These are phyloP conservation scores for Mythimna vitellina DNA, from an alignment of 2,888 invertebrate genomes.

Conservation along the genomic window DNA sequence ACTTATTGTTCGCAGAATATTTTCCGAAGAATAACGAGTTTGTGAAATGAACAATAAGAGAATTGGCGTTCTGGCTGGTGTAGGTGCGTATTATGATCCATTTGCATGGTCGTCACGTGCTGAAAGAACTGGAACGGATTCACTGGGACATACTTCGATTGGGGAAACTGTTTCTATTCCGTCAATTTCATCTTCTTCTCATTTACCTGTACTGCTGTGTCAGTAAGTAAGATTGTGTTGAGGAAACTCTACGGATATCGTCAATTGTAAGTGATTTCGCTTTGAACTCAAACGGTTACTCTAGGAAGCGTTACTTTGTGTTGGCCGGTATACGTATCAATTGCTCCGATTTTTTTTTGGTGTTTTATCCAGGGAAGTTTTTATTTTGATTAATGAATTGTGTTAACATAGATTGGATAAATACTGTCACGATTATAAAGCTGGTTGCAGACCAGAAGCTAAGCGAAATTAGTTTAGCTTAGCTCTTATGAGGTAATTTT, in stretches of 20 bases:
- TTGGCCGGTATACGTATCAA: neutral
- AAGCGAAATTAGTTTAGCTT: neutral
- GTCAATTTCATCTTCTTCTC: conserved; percentile 46
- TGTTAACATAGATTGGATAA: neutral
- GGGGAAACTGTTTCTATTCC: conserved; percentile 48
- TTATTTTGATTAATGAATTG: neutral
- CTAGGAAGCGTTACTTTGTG: conserved; percentile 6
- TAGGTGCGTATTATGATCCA: conserved; percentile 49
- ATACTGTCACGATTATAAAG: neutral
- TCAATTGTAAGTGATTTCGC: conserved; percentile 13
- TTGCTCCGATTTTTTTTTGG: neutral
- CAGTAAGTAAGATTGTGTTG: conserved; percentile 11
- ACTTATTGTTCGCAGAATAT: conserved; percentile 38
- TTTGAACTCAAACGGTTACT: neutral
- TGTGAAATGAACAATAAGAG: conserved; percentile 58
- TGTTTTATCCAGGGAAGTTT: neutral
- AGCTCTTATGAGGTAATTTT: neutral
- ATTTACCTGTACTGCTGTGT: conserved; percentile 38
- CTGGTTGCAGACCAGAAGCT: neutral
- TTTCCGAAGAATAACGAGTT: conserved; percentile 40
- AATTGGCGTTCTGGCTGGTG: conserved; percentile 43
- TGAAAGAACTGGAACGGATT: conserved; percentile 74
- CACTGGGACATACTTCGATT: conserved; percentile 56
- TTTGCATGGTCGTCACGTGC: conserved; percentile 80
- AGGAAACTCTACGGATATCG: conserved; percentile 28